Evolutionary conservation across 1,140 invertebrate species (phyloP), one percentile per base, ranked within the genome.

Genomic region (Conus ventricosus): DNA sequence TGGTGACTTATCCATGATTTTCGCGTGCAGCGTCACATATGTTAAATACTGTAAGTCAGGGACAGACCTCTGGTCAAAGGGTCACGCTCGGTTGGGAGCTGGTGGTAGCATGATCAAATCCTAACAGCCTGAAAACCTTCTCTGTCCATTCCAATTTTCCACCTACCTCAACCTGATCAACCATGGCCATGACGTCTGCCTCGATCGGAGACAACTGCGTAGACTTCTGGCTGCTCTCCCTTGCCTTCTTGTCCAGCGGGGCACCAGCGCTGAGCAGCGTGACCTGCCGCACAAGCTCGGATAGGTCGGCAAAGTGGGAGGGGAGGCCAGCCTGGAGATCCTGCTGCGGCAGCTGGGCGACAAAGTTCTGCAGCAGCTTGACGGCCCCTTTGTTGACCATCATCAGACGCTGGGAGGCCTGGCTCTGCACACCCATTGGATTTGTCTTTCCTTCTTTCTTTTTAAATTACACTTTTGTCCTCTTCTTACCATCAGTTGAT

Each of bases 331-430:
- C 60, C n/a, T 88, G 88, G 53, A 94, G 88, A 81, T 94, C 92
- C 60, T 93, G 92, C 60, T 92, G 89, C 20, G 92, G 92, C 4
- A 94, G 88, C 55, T 93, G 90, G 75, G 91, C 91, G 6, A 94
- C 92, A 88, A 94, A 94, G 17, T 90, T 85, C 88, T 94, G 93
- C 17, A 94, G 90, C 0, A 92, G 88, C 78, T 92, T 89, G n/a
- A 93, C 91, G 7, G 92, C 92, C 8, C 92, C 92, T 27, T 93
- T 87, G 87, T 94, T 91, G 51, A 92, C 91, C 8, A 91, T 91
- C 13, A 90, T 91, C 75, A 94, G 87, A 51, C 91, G 88, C 53
- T 91, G 82, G 57, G 91, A 88, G 57, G 91, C 88, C 67, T 93
- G 92, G 84, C 90, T 93, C 93, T 94, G 88, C 76, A 39, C 27